Evolutionary conservation across 2,888 invertebrate genomes (phyloP), one percentile per base, ranked within the genome.

Genomic region (Epinotia bilunana): DNA sequence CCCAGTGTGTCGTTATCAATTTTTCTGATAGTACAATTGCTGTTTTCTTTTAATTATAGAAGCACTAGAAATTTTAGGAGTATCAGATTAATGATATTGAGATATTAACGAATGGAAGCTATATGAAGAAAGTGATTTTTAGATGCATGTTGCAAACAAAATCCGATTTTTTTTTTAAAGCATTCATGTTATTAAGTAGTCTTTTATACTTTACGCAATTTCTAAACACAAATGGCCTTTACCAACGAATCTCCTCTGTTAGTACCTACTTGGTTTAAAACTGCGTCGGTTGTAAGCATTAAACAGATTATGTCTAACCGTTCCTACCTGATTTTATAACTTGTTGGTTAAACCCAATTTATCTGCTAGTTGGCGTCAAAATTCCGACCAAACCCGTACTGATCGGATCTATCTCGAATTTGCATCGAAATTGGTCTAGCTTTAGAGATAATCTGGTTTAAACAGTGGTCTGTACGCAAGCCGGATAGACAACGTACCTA

Each of bases 351-450:
- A 74, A 65, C 60, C 74, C 53, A 64, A 71, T 71, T 74, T 70
- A 71, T 74, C 23, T 18, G 23, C 18, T 28, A 16, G 74, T 60
- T 49, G 70, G 74, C 74, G 70, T 74, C 70, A 74, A 74, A 74
- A 65, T 74, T 65, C 74, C 65, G 58, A 60, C 70, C 70, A 58
- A 64, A 74, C 74, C 63, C 74, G 74, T 74, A 74, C 69, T n/a
- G 60, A 74, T 74, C 70, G 39, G 70, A 74, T 65, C 64, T 74
- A 43, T 43, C 55, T 73, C 28, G 23, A 65, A 75, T 75, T 75
- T 60, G 67, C 75, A 75, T 75, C 75, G 61, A 67, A 75, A 75
- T 75, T 72, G 72, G 72, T 67, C 67, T 67, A 75, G 75, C 72
- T 72, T 71, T 72, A 69, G 62, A 74, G 68, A 61, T 67, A 73